A percentile compares a stretch with the other conserved stretches of the same genome.
These are phyloP conservation scores for Paramormyrops hopkinsi DNA, from an alignment of 2,797 vertebrate genomes.

Conservation along the genomic window DNA sequence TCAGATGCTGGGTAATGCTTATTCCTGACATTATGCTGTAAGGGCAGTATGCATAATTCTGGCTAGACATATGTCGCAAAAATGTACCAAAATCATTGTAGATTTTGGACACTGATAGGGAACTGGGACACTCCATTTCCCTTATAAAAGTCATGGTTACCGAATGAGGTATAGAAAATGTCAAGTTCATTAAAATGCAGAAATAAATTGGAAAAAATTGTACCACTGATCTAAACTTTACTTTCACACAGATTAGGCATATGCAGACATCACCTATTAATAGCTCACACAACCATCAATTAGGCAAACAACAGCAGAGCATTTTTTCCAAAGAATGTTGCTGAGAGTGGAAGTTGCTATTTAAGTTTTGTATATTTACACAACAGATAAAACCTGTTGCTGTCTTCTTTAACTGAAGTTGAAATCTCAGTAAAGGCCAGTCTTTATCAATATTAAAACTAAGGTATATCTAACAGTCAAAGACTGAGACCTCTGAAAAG, in stretches of 20 bases:
- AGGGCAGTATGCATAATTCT: slow-evolving; percentile 5
- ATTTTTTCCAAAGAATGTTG: not conserved
- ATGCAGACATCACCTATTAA: not conserved
- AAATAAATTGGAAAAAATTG: slow-evolving; percentile 2
- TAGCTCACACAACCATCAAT: not conserved
- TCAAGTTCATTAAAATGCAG: not conserved
- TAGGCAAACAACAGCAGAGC: not conserved
- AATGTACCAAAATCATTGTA: slow-evolving; percentile 30
- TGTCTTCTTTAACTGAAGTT: slow-evolving; percentile 27
- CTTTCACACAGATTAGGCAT: not conserved
- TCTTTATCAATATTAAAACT: slow-evolving; percentile 53
- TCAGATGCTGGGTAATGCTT: slow-evolving; percentile 6
- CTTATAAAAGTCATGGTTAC: slow-evolving; percentile 20
- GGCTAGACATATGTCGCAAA: slow-evolving; percentile 8
- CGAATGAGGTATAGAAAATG: not conserved
- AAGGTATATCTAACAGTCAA: slow-evolving; percentile 44
- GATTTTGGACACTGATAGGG: slow-evolving; percentile 30
- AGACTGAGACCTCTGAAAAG: slow-evolving; percentile 38
- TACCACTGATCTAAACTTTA: not conserved
- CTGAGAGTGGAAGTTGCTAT: not conserved
- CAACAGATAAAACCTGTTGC: not conserved
- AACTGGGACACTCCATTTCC: slow-evolving; percentile 44
- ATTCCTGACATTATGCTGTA: not conserved
- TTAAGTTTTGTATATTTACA: not conserved
- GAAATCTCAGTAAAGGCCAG: slow-evolving; percentile 44